Evolutionary conservation across 2,797 vertebrate species (phyloP).

Genomic region (Coreius guichenoti): DNA sequence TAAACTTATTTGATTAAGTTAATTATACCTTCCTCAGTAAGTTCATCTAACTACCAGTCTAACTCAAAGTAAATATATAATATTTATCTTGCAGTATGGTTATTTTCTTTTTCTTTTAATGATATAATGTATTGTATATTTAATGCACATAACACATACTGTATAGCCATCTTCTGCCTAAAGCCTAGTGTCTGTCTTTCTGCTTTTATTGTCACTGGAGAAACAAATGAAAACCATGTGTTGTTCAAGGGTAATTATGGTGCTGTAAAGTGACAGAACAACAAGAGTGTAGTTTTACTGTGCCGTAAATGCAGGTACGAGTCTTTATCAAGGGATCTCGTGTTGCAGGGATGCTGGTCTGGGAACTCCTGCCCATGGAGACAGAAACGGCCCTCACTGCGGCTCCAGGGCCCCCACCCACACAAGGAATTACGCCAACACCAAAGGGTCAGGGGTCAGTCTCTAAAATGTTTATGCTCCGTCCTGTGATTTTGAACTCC

Average conservation of each 20-base stretch:
- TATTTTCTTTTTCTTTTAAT: not conserved
- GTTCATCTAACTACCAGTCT: too few species aligned
- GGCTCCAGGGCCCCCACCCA: slow-evolving; percentile 47
- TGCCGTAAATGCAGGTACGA: slow-evolving; percentile 76
- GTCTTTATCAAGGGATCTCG: slow-evolving; percentile 69
- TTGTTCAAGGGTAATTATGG: slow-evolving; percentile 69
- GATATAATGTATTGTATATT: not conserved
- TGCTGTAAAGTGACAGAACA: slow-evolving; percentile 75
- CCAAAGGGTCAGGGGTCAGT: slow-evolving; percentile 70
- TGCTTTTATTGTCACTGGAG: slow-evolving; percentile 70
- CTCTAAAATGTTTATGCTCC: slow-evolving; percentile 73
- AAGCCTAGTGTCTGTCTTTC: slow-evolving; percentile 58
- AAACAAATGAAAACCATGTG: slow-evolving; percentile 78
- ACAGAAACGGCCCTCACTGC: slow-evolving; percentile 41
- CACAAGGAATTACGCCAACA: slow-evolving; percentile 56
- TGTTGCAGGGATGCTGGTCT: slow-evolving; percentile 71
- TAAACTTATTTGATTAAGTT: too few species aligned
- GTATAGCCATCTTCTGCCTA: slow-evolving; percentile 57
- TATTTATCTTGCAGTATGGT: not conserved
- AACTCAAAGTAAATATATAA: too few species aligned
- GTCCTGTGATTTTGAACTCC: slow-evolving; percentile 66
- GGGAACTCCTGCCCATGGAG: slow-evolving; percentile 54
- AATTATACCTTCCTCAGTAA: too few species aligned
- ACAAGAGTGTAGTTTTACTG: slow-evolving; percentile 74
- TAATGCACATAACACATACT: slow-evolving; percentile 7